A percentile compares a stretch with the other conserved stretches of the same genome.
Conservation (phyloP, 2,888 invertebrate genomes). For the Xanthia icteritia region DNA sequence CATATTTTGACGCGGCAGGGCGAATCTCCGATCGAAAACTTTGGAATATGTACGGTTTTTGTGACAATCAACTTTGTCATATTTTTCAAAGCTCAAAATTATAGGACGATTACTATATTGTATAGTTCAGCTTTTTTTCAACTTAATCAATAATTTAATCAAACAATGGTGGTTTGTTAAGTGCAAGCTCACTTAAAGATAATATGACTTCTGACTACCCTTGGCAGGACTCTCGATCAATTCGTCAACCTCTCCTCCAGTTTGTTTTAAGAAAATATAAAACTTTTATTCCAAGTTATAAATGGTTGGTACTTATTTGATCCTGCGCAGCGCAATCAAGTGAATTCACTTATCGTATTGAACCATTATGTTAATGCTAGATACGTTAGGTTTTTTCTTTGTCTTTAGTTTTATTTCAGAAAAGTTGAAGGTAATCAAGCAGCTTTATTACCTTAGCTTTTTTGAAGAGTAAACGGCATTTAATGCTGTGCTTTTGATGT, state of each 20-base stretch:
- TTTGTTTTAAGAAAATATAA: conserved; percentile 27
- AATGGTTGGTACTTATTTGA: conserved; percentile 53
- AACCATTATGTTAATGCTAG: conserved; percentile 52
- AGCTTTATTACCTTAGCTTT: conserved; percentile 20
- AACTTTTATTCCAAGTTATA: conserved; percentile 49
- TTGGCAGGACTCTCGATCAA: conserved; percentile 10
- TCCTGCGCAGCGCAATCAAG: conserved; percentile 49
- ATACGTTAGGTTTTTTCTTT: conserved; percentile 52
- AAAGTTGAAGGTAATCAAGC: conserved; percentile 41
- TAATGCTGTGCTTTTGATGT: background rate
- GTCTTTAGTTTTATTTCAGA: conserved; percentile 47
- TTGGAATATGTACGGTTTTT: background rate
- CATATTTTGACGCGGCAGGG: too few relatives aligned
- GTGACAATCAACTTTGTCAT: background rate
- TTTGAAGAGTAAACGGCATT: conserved; percentile 17
- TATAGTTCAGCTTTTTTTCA: too few relatives aligned
- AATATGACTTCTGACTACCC: background rate
- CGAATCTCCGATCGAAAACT: too few relatives aligned
- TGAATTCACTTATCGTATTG: conserved; percentile 61
- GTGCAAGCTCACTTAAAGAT: background rate
- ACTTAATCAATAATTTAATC: background rate
- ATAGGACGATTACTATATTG: too few relatives aligned
- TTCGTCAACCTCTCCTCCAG: conserved; percentile 20
- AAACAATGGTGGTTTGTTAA: background rate
- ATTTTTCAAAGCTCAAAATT: too few relatives aligned